Evolutionary conservation across 2,113 vertebrate species (phyloP).

Genomic region (Montifringilla adamsi): DNA sequence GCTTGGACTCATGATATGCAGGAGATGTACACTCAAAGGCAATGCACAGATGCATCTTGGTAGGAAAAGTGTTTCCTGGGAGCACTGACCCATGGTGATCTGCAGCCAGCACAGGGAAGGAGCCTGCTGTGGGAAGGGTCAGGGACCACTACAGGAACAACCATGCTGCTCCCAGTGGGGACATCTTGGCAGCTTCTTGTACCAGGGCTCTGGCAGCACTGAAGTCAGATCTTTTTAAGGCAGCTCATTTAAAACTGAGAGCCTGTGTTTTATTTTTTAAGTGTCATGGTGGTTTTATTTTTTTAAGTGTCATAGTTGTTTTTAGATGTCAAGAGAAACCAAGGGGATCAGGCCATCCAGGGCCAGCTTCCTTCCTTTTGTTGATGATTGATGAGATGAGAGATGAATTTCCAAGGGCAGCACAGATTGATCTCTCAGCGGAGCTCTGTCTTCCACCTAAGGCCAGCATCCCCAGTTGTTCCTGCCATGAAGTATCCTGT

Average conservation of each 20-base stretch:
- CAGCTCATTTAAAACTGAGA: background rate
- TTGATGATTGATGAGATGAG: background rate
- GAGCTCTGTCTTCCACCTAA: background rate
- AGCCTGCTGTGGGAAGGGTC: background rate
- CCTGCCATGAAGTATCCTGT: background rate
- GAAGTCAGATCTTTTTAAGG: background rate
- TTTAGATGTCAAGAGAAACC: background rate
- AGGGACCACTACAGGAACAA: background rate
- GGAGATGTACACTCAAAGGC: background rate
- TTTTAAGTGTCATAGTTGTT: background rate
- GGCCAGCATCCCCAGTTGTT: fast-evolving
- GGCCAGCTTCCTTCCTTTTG: background rate
- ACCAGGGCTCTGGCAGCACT: background rate
- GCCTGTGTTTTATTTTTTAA: background rate
- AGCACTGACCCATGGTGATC: background rate
- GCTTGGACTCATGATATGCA: background rate
- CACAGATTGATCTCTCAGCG: background rate
- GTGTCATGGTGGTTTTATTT: background rate
- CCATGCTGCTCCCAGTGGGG: background rate
- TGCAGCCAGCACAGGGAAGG: background rate
- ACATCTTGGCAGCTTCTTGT: background rate
- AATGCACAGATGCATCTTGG: background rate
- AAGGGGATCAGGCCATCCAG: background rate
- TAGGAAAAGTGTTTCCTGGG: background rate
- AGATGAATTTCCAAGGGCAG: background rate